phyloP scores from a whole-genome alignment of 2,113 vertebrate genomes.

The Rhipidura dahli region DNA sequence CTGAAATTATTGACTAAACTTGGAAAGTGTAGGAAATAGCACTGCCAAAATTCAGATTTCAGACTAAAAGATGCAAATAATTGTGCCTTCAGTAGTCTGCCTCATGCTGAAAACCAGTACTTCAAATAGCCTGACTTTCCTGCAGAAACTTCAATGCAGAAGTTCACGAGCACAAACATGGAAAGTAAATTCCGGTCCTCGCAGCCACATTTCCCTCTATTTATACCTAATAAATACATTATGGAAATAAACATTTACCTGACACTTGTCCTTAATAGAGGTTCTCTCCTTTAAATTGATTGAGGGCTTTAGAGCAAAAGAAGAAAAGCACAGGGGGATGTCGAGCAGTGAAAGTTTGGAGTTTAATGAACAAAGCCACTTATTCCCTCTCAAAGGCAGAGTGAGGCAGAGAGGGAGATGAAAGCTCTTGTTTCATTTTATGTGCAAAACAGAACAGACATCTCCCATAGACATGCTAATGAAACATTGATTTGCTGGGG shows the following conservation, averaged over 20 bases:
- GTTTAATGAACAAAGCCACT: slow-evolving; percentile 52
- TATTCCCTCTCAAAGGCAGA: slow-evolving; percentile 43
- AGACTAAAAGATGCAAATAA: neutral
- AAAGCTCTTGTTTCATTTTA: slow-evolving; percentile 73
- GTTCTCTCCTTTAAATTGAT: slow-evolving; percentile 7
- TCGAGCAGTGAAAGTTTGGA: neutral
- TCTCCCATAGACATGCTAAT: slow-evolving; percentile 88
- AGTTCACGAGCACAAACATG: neutral
- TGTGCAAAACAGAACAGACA: slow-evolving; percentile 84
- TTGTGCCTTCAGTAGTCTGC: neutral
- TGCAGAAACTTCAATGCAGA: neutral
- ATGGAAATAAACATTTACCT: slow-evolving; percentile 36
- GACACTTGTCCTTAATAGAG: neutral
- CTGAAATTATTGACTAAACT: neutral
- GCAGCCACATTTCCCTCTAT: neutral
- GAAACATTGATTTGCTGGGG: slow-evolving; percentile 78
- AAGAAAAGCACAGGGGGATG: neutral
- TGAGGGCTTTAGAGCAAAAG: neutral
- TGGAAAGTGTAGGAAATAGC: neutral
- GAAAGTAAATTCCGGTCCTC: neutral
- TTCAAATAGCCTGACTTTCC: neutral
- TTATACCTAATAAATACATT: neutral
- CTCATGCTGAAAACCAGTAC: neutral
- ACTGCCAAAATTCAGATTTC: neutral
- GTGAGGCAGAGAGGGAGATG: slow-evolving; percentile 24